Base-by-base conservation (phyloP, 2,888 invertebrate genomes). In the Endotricha flammealis region DNA sequence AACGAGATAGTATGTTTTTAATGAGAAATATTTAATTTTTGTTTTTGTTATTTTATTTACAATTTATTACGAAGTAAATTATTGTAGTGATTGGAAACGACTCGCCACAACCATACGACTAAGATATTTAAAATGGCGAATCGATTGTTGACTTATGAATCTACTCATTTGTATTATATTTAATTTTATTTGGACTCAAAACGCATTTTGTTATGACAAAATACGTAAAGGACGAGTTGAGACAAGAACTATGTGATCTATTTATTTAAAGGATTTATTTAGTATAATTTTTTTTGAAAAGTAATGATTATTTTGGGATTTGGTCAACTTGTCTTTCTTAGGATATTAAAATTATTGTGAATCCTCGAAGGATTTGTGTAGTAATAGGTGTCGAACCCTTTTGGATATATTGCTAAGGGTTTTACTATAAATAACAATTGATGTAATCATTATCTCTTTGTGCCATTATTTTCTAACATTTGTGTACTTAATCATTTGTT, bases 401-500 rank as follows among this genome's bases (percentile, higher is more conserved):
- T 29, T 35, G 34, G 28, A 12, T 14, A 11, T 12, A 25, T 27
- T 27, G 22, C 29, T 13, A 29, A 33, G 29, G 39, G 32, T 38
- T 39, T n/a, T 35, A 43, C 24, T 32, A 7, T 39, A 34, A 32
- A 42, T 42, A 6, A 17, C 17, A 13, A 22, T 17, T 30, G 32
- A 27, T 29, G 22, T 36, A 32, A 22, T 39, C 25, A 32, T 31
- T 36, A 39, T 38, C 40, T 42, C 41, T 46, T 54, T 53, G 72
- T 71, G 70, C 71, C 72, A 73, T 71, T 58, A 50, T 50, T 56
- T 54, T 42, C 44, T 29, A 50, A 50, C 46, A 47, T 47, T 38
- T 47, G 43, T 57, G 68, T 72, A 68, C 68, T 69, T 73, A 68
- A 57, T 73, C 67, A 57, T 38, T 30, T 28, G 5, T 11, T 23